Conservation (phyloP, 2,113 vertebrate genomes). For the Muntiacus muntjak region DNA sequence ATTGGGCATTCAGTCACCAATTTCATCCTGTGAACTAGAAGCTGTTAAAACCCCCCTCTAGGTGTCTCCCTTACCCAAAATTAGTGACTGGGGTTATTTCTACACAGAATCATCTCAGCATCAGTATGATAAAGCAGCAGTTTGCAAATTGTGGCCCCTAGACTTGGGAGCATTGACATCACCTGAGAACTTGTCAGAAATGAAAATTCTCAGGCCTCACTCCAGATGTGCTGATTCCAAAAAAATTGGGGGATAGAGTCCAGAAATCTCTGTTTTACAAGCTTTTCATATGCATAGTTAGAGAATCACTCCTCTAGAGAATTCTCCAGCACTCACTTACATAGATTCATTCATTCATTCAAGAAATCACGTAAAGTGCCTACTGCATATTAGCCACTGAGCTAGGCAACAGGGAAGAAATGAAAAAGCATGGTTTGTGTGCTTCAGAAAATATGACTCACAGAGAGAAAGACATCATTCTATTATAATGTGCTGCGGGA, state of each 20-base stretch:
- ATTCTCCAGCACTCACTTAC: not conserved
- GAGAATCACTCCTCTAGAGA: not conserved
- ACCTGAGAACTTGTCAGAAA: not conserved
- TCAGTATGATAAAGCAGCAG: not conserved
- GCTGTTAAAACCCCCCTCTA: conserved; percentile 69
- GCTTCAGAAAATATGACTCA: not conserved
- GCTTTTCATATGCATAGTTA: not conserved
- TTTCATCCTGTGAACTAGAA: not conserved
- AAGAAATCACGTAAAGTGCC: not conserved
- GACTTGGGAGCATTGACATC: not conserved
- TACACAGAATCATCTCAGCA: not conserved
- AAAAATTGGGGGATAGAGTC: not conserved
- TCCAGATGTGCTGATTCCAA: not conserved
- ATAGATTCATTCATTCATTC: not conserved
- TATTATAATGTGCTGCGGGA: not conserved
- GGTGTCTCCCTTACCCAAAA: conserved; percentile 73
- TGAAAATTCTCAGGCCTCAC: not conserved
- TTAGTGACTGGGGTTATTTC: conserved; percentile 48
- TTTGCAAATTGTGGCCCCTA: not conserved
- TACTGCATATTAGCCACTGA: not conserved
- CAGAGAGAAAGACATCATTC: not conserved
- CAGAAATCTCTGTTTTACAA: not conserved
- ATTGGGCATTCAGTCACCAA: not conserved
- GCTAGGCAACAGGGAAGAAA: not conserved
- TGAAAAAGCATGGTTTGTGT: not conserved